Evolutionary conservation across 2,888 invertebrate genomes (phyloP).

Genomic region (Plutella xylostella): DNA sequence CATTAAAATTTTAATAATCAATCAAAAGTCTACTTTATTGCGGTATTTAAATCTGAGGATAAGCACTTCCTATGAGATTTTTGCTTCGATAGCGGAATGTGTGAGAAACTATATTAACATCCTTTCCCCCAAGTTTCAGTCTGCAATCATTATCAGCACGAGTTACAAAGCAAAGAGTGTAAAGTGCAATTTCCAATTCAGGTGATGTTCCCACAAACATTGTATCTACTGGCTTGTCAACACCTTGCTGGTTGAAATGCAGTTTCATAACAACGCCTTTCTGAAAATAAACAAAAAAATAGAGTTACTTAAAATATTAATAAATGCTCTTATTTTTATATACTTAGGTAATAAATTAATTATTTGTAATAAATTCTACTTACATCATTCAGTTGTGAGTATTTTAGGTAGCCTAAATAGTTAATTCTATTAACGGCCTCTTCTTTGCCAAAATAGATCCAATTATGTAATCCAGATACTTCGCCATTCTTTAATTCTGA

Average conservation of each 20-base stretch:
- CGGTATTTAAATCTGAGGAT: constrained; percentile 75
- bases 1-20: neutral
- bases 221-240: constrained; percentile 81
- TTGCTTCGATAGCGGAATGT: constrained; percentile 81
- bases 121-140: constrained; percentile 76
- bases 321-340: neutral
- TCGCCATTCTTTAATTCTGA: constrained; percentile 85
- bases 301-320: neutral
- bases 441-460: constrained; percentile 86
- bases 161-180: constrained; percentile 86
- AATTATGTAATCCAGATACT: constrained; percentile 89
- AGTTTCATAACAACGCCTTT: constrained; percentile 81
- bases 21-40: neutral
- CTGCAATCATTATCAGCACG: constrained; percentile 81
- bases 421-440: constrained; percentile 78
- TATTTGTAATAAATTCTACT: constrained; percentile 30
- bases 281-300: constrained; percentile 49
- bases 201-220: constrained; percentile 90
- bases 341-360: neutral
- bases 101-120: constrained; percentile 79
- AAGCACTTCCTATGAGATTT: constrained; percentile 84
- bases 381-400: constrained; percentile 77
- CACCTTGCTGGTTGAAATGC: constrained; percentile 77
- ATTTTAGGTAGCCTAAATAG: constrained; percentile 84
- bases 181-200: constrained; percentile 90